Conservation (phyloP, 2,888 invertebrate genomes). For the Ophion ellenae region DNA sequence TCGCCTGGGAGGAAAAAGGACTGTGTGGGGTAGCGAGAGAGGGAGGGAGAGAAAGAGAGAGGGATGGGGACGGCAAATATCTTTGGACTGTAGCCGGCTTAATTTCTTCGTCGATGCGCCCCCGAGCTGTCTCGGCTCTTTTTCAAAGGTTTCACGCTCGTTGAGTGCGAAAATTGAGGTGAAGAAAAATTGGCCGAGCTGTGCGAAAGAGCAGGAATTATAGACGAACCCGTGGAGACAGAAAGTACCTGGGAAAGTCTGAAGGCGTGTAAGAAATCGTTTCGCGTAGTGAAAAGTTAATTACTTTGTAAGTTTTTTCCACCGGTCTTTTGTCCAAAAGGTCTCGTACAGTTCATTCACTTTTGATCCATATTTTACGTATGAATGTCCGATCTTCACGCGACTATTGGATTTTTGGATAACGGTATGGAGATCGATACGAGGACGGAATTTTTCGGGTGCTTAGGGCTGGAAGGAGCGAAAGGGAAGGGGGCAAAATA, state of each 20-base stretch:
- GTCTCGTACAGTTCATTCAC: no score
- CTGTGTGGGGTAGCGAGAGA: not conserved
- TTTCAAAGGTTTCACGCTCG: slow-evolving; percentile 56
- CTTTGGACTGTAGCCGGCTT: slow-evolving; percentile 50
- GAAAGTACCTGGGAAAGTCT: slow-evolving; percentile 5
- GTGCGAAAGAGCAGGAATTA: slow-evolving; percentile 1
- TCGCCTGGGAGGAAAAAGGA: slow-evolving; percentile 35
- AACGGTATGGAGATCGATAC: not conserved
- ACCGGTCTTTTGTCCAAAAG: no score
- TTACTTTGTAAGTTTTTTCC: no score
- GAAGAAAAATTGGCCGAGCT: slow-evolving; percentile 27
- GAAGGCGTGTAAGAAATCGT: not conserved
- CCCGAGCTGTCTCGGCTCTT: slow-evolving; percentile 50
- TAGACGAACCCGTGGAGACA: not conserved
- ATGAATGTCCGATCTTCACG: not conserved
- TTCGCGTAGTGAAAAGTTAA: not conserved
- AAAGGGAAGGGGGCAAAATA: slow-evolving; percentile 1
- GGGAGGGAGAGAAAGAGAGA: slow-evolving; percentile 22
- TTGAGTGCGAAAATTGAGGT: slow-evolving; percentile 44
- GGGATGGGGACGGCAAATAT: slow-evolving; percentile 52
- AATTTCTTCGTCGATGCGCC: slow-evolving; percentile 57
- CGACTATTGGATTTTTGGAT: not conserved
- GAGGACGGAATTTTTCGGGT: not conserved
- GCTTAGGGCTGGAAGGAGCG: not conserved
- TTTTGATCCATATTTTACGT: no score